phyloP scores from a whole-genome alignment of 2,888 invertebrate genomes.

The Erynnis tages region DNA sequence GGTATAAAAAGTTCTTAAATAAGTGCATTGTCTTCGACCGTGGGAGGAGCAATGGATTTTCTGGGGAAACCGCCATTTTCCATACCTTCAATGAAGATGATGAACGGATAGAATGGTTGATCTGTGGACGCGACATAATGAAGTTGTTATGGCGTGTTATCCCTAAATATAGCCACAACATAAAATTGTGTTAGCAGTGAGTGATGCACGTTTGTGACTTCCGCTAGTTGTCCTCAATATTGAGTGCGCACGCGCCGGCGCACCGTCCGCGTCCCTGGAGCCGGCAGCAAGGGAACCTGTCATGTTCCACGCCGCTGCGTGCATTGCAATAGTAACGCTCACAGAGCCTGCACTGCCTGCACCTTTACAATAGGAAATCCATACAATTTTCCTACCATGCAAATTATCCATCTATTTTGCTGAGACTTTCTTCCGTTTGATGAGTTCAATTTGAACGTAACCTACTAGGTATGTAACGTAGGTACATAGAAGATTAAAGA shows the following conservation, averaged over 20 bases:
- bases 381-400: slow-evolving; percentile 31
- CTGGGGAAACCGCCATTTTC: no score
- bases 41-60: no score
- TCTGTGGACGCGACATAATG: no score
- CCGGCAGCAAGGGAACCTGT: slow-evolving; percentile 59
- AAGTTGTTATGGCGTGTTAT: slow-evolving; percentile 1
- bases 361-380: slow-evolving; percentile 35
- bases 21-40: no score
- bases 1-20: no score
- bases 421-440: slow-evolving; percentile 27
- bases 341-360: slow-evolving; percentile 36
- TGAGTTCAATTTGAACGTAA: slow-evolving; percentile 19
- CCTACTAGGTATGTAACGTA: no score
- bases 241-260: slow-evolving; percentile 54
- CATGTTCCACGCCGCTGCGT: slow-evolving; percentile 65
- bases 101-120: neutral
- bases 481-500: no score
- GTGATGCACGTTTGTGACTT: slow-evolving; percentile 53
- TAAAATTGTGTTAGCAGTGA: slow-evolving; percentile 39
- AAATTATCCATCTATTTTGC: slow-evolving; percentile 18
- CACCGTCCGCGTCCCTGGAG: slow-evolving; percentile 59
- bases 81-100: no score
- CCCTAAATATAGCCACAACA: slow-evolving; percentile 37
- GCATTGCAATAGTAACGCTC: slow-evolving; percentile 60
- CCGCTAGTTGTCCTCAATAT: slow-evolving; percentile 66